phyloP scores from a whole-genome alignment of 2,113 vertebrate genomes.

The Rhinoptilus africanus region DNA sequence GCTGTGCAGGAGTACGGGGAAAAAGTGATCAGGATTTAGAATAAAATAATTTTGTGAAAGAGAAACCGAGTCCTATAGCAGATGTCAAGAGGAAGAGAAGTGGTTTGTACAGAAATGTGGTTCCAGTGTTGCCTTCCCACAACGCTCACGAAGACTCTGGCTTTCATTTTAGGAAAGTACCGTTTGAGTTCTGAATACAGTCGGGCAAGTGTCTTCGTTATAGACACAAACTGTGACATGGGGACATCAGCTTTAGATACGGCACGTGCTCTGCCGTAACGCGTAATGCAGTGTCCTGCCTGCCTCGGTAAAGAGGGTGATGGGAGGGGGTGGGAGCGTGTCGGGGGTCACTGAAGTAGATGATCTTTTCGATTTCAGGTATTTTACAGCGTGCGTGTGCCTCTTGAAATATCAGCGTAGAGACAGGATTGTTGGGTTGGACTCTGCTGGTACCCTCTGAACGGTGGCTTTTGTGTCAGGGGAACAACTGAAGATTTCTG shows the following conservation, averaged over 20 bases:
- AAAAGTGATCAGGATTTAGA: neutral
- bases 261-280: neutral
- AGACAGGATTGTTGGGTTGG: neutral
- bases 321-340: neutral
- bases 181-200: neutral
- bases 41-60: neutral
- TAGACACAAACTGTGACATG: neutral
- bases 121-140: neutral
- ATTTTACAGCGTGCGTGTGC: neutral
- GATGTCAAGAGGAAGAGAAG: neutral
- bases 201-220: neutral
- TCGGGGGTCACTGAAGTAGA: neutral
- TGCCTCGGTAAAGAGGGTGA: neutral
- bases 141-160: neutral
- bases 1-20: neutral
- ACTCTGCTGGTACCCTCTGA: neutral
- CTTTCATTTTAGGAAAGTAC: neutral
- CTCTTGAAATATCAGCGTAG: neutral
- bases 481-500: neutral
- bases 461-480: neutral
- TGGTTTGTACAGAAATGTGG: neutral
- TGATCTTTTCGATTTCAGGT: neutral
- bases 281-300: neutral
- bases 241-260: neutral
- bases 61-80: neutral